A percentile compares a stretch with the other conserved stretches of the same genome.
Conservation (phyloP, 2,113 vertebrate genomes). For the Mionectes macconnelli region DNA sequence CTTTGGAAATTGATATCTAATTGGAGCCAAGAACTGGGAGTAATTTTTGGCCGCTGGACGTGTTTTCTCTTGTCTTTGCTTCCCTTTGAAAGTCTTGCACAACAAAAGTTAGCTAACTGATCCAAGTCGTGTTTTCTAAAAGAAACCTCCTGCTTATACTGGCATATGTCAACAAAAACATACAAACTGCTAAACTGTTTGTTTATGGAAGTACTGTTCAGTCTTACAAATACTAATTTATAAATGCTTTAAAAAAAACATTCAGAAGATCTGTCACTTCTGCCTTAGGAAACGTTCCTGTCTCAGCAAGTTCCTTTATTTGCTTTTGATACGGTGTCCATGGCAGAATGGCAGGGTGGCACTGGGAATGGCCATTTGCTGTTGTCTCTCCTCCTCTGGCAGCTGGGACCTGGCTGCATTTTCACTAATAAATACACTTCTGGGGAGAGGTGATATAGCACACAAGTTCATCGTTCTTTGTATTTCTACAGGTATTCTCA, state of each 20-base stretch:
- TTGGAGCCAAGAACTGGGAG: neutral
- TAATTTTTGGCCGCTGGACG: fast-evolving
- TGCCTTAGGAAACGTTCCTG: neutral
- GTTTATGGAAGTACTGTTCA: neutral
- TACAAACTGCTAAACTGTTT: neutral
- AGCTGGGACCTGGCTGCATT: neutral
- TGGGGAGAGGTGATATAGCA: neutral
- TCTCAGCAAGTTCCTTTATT: neutral
- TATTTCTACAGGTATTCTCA: neutral
- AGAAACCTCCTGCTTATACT: neutral
- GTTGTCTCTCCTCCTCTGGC: neutral
- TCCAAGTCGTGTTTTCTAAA: neutral
- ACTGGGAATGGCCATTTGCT: neutral
- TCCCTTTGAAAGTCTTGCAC: neutral
- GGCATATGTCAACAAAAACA: neutral
- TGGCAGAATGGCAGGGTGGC: neutral
- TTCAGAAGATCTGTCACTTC: neutral
- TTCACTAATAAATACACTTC: neutral
- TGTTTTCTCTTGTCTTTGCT: neutral
- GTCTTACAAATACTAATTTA: neutral
- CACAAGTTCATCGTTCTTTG: neutral
- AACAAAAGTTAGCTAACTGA: neutral
- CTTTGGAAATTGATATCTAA: neutral
- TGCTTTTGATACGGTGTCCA: neutral
- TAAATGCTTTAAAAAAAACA: neutral